These are phyloP conservation scores for Apis florea DNA, from an alignment of 1,140 invertebrate species.

Conservation along the genomic window DNA sequence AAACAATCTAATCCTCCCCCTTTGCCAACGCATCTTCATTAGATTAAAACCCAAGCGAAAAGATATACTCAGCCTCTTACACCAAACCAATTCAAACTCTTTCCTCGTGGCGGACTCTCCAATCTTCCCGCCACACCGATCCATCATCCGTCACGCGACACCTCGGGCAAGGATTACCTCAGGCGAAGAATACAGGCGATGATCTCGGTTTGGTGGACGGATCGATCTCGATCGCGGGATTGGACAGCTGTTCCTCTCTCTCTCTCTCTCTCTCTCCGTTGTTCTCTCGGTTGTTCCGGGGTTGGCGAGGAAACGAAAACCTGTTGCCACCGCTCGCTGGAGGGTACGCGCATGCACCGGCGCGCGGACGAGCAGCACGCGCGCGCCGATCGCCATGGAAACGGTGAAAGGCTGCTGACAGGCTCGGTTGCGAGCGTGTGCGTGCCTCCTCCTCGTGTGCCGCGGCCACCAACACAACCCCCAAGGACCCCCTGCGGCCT, in stretches of 20 bases:
- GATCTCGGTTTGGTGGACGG: neutral
- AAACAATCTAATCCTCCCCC: too few relatives aligned
- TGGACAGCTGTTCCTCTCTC: conserved; percentile 10
- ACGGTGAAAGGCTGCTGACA: conserved; percentile 62
- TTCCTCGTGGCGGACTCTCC: too few relatives aligned
- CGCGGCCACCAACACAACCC: conserved; percentile 41
- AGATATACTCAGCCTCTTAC: too few relatives aligned
- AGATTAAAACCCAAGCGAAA: too few relatives aligned
- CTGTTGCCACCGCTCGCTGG: conserved; percentile 63
- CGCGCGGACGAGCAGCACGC: conserved; percentile 44
- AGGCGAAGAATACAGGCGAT: too few relatives aligned
- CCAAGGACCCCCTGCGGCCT: conserved; percentile 66
- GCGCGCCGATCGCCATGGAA: conserved; percentile 72
- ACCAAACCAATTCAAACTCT: too few relatives aligned
- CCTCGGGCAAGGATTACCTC: too few relatives aligned
- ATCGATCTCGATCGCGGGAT: conserved; percentile 47
- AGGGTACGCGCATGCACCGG: conserved; percentile 65
- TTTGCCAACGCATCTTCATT: too few relatives aligned
- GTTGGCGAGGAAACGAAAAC: conserved; percentile 58
- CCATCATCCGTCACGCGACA: too few relatives aligned
- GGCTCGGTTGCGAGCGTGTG: conserved; percentile 31
- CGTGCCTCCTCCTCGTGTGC: conserved; percentile 20
- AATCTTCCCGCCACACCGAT: too few relatives aligned
- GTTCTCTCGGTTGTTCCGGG: conserved; percentile 14
- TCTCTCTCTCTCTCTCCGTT: too few relatives aligned